Percentiles rank a stretch among this genome's conserved stretches.
These are phyloP conservation scores for Drosophila percnosoma DNA, from an alignment of 2,888 invertebrate genomes.

Conservation along the genomic window DNA sequence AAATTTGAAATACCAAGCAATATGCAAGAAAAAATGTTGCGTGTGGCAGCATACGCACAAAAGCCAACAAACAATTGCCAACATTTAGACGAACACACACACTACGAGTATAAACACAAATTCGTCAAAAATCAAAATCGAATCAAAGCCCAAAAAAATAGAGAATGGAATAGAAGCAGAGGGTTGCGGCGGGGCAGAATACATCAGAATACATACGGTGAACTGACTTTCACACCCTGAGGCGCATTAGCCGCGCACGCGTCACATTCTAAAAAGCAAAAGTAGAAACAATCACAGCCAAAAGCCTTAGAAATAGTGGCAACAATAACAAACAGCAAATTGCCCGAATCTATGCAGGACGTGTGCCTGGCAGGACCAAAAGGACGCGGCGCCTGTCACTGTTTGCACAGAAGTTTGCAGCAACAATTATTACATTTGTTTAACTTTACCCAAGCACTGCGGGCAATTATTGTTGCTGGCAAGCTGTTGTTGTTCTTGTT, in stretches of 20 bases:
- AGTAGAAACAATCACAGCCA: conserved; percentile 69
- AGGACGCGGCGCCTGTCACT: conserved; percentile 45
- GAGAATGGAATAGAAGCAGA: conserved; percentile 12
- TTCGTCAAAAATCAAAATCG: conserved; percentile 81
- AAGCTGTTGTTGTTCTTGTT: conserved; percentile 39
- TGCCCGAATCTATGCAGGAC: conserved; percentile 69
- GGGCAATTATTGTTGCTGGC: conserved; percentile 63
- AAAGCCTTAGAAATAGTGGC: conserved; percentile 66
- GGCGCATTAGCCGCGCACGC: conserved; percentile 80
- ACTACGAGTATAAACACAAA: conserved; percentile 42
- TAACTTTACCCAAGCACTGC: conserved; percentile 61
- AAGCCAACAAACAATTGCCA: conserved; percentile 76
- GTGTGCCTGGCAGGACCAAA: conserved; percentile 38
- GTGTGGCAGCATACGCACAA: conserved; percentile 68
- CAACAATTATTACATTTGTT: conserved; percentile 81
- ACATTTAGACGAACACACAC: conserved; percentile 73
- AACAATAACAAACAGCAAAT: conserved; percentile 75
- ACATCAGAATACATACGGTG: neutral
- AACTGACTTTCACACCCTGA: conserved; percentile 83
- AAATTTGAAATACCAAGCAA: conserved; percentile 20
- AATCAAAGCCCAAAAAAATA: conserved; percentile 55
- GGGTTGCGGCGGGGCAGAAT: neutral
- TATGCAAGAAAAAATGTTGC: conserved; percentile 38
- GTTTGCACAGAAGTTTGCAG: conserved; percentile 77
- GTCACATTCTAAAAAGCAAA: conserved; percentile 55